Base-by-base conservation (phyloP, 2,888 invertebrate genomes). In the Dicranocentrus wangi region DNA sequence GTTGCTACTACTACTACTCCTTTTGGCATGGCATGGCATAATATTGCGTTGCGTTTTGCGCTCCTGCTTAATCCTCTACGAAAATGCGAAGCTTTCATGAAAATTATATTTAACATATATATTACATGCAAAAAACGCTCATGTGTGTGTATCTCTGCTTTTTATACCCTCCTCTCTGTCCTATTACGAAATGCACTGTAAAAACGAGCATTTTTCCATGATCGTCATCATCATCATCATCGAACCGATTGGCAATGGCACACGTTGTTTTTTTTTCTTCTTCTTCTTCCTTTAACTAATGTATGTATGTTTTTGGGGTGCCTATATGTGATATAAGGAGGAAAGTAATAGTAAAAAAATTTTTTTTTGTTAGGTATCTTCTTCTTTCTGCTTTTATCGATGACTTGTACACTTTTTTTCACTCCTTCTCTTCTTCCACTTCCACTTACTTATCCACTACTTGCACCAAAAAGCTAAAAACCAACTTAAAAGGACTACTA, bases 21-120 rank as follows among this genome's bases (percentile, higher is more conserved):
- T 13, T 39, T 39, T 39, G 47, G 47, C 47, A 47, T 47, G n/a
- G 47, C 47, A n/a, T n/a, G 7, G 47, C 47, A n/a, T 47, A 47
- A 47, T n/a, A n/a, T 10, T 10, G 13, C n/a, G n/a, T 47, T 47
- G 2, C 47, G 7, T 39, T 39, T 39, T n/a, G n/a, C n/a, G n/a
- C n/a, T n/a, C n/a, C n/a, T n/a, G n/a, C n/a, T n/a, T n/a, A n/a
- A n/a, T n/a, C n/a, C n/a, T n/a, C n/a, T n/a, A n/a, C n/a, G n/a
- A n/a, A n/a, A n/a, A n/a, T n/a, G n/a, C n/a, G n/a, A n/a, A 32
- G 32, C 32, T 32, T 32, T 32, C 32, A 32, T 10, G n/a, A 47
- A 47, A 47, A n/a, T n/a, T 47, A 47, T 47, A 15, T 10, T n/a
- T n/a, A n/a, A 3, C 47, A 5, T n/a, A 47, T n/a, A n/a, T 47